Evolutionary conservation across 2,797 vertebrate species (phyloP), one percentile per base, ranked within the genome.

Genomic region (Jordanella pulchra): DNA sequence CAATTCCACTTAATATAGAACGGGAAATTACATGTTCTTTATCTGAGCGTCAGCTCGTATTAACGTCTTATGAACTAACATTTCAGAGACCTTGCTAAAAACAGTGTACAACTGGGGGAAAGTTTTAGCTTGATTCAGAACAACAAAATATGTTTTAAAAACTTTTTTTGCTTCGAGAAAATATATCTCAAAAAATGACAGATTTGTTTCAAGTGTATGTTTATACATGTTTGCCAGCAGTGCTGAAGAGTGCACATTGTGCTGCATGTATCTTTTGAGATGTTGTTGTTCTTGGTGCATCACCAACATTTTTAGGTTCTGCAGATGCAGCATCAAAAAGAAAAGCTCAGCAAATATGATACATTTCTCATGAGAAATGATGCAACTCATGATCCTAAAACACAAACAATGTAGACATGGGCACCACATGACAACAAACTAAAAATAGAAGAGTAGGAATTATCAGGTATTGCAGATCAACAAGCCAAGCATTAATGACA

Each of bases 11-110:
- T 27, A 51, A 45, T 63, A 39, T 14, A 75, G 68, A 74, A 69
- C 65, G 78, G 81, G 67, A 35, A 60, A 76, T 86, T 80, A 65
- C 53, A 64, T 56, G 54, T 30, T 21, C 44, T 65, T 10, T 39
- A 67, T 76, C 39, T 63, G 42, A 61, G 14, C 27, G 4, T 71
- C 18, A 68, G 58, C 28, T 50, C 51, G 18, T n/a, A 23, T 11
- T 13, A 13, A 65, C 45, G 56, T 67, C 47, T 51, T 32, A 1
- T 65, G 15, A 27, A 9, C 23, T 27, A 28, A 45, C 17, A 42
- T 35, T 51, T 32, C 51, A 7, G 21, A 25, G 54, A 63, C 5
- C 4, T 44, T 21, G 17, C 51, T 54, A 15, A 68, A n/a, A 39
- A 67, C 18, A 10, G 23, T 51, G 3, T 0, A 32, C 54, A 67